Base-by-base conservation (phyloP, 1,140 invertebrate species). In the Tetramorium alpestre region DNA sequence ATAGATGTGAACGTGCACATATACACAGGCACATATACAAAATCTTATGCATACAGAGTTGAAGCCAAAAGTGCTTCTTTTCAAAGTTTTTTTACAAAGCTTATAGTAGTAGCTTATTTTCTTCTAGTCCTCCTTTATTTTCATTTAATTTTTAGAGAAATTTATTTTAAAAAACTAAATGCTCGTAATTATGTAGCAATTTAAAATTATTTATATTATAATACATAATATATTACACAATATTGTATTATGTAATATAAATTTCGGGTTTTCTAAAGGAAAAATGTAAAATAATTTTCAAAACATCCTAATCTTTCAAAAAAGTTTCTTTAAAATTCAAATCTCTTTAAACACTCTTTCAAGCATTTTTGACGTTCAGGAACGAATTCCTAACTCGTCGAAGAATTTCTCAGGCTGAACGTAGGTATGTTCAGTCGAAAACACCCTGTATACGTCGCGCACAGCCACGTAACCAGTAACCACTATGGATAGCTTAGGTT, bases 401-500 rank as follows among this genome's bases (percentile, higher is more conserved):
- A 41, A 33, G 11, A 47, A 47, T 73, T 44, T 73, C 54, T 47
- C 38, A 18, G 41, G 18, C 13, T 25, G 41, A 47, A n/a, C 44
- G 51, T 47, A n/a, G 56, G 38, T n/a, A 25, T n/a, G 44, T 58
- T 75, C 38, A 41, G 25, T 28, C 41, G 25, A 44, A 84, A 84
- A 84, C 56, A 84, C 56, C 69, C 69, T 73, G 54, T 70, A 56
- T 56, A 76, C 49, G 76, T 81, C 76, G 75, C 76, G 62, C 65
- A 22, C 62, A 41, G n/a, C 54, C 38, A 89, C 60, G 84, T 82
- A 69, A 89, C 60, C 56, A 64, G 88, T 49, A 65, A 51, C 38
- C 88, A 73, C 69, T 77, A 86, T 88, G 85, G 90, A 92, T 94
- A 95, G 94, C 95, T 95, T 95, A 95, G 94, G 95, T 95, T 95